Evolutionary conservation across 2,888 invertebrate species (phyloP).

Genomic region (Mythimna vitellina): DNA sequence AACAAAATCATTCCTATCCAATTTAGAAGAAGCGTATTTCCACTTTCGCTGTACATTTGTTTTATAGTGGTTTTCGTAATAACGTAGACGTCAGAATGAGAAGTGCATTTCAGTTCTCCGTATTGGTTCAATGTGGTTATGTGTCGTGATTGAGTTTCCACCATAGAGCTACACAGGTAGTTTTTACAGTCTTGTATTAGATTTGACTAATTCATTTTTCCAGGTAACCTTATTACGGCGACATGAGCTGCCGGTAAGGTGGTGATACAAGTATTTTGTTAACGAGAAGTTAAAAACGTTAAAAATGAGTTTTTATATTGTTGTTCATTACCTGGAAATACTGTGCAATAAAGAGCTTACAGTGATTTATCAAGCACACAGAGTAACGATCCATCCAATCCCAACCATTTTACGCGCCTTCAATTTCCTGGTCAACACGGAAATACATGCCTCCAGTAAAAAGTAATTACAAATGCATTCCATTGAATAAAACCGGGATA

Average conservation of each 20-base stretch:
- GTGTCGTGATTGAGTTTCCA: constrained; percentile 51
- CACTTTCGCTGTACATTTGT: constrained; percentile 52
- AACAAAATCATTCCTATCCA: constrained; percentile 53
- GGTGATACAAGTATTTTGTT: background rate
- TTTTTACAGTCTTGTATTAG: constrained; percentile 31
- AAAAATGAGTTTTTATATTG: background rate
- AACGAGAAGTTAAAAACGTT: background rate
- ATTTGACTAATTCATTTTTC: constrained; percentile 42
- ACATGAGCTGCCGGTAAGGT: background rate
- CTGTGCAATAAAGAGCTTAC: background rate
- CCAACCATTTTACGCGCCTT: background rate
- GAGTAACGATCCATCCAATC: background rate
- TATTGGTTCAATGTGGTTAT: constrained; percentile 65
- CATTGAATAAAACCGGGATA: constrained; percentile 44
- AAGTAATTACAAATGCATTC: constrained; percentile 47
- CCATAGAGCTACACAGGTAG: constrained; percentile 26
- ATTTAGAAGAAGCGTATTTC: constrained; percentile 53
- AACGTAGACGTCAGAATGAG: constrained; percentile 55
- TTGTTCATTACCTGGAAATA: background rate
- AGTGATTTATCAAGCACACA: constrained; percentile 7
- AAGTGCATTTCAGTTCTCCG: constrained; percentile 62
- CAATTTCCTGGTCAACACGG: constrained; percentile 27
- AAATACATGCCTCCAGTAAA: constrained; percentile 30
- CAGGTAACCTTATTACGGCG: background rate
- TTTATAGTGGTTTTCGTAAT: constrained; percentile 57